Conservation (phyloP, 2,113 vertebrate species). For the Zapus hudsonius region DNA sequence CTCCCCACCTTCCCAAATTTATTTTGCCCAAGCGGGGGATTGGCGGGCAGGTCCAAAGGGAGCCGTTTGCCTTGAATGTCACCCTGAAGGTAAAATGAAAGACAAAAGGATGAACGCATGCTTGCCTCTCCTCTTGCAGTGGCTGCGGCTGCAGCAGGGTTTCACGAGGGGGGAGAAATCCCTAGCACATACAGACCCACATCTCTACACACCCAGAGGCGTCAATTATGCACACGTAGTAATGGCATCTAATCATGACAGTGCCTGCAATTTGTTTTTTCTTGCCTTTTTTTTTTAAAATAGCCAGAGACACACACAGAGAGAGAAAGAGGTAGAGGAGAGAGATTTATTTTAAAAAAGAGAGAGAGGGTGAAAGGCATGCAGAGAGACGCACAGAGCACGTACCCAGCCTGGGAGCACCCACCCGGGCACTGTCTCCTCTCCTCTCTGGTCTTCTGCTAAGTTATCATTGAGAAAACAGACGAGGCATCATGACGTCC, state of each 20-base stretch:
- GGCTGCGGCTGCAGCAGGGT: constrained; percentile 66
- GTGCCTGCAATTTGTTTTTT: constrained; percentile 31
- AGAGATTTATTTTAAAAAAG: neutral
- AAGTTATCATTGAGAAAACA: constrained; percentile 88
- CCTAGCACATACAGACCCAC: constrained; percentile 28
- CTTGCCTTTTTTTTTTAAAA: constrained; percentile 23
- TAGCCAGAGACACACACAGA: neutral
- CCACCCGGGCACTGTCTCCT: constrained; percentile 79
- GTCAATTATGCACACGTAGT: constrained; percentile 77
- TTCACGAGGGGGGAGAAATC: constrained; percentile 70
- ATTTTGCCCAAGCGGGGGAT: constrained; percentile 79
- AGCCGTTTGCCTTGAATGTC: constrained; percentile 84
- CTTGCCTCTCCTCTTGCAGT: constrained; percentile 68
- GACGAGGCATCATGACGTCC: constrained; percentile 86
- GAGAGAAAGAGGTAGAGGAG: neutral
- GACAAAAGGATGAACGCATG: constrained; percentile 87
- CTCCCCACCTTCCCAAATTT: constrained; percentile 24
- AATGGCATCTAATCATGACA: constrained; percentile 69
- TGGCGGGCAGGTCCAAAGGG: constrained; percentile 81
- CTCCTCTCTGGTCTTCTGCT: too few relatives aligned
- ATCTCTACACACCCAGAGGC: constrained; percentile 69
- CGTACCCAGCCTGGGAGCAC: constrained; percentile 77
- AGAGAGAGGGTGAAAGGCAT: constrained; percentile 71
- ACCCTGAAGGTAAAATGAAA: constrained; percentile 87
- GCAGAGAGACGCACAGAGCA: constrained; percentile 83